These are phyloP conservation scores for Gobiocypris rarus DNA, from an alignment of 2,113 vertebrate genomes.

Conservation along the genomic window DNA sequence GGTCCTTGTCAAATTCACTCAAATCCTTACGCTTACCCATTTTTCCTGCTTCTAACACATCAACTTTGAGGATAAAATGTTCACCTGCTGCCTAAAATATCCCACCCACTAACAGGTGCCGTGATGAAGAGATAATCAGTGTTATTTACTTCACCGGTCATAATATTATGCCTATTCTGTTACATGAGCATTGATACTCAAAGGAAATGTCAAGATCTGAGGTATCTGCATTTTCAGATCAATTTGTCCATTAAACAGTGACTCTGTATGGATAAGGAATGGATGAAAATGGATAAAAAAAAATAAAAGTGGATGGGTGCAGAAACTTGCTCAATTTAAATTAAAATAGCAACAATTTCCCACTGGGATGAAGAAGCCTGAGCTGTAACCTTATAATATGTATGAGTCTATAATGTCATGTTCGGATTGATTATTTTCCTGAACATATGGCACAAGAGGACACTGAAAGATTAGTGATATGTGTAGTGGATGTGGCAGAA, in stretches of 20 bases:
- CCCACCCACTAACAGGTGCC: too few species aligned
- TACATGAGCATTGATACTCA: background rate
- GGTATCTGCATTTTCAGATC: background rate
- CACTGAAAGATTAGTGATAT: slow-evolving; percentile 43
- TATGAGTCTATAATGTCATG: slow-evolving; percentile 15
- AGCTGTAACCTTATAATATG: slow-evolving; percentile 19
- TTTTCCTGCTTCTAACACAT: too few species aligned
- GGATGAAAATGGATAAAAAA: too few species aligned
- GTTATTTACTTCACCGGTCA: too few species aligned
- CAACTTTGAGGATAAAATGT: too few species aligned
- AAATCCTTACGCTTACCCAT: too few species aligned
- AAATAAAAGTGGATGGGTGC: background rate
- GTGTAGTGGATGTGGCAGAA: slow-evolving; percentile 33
- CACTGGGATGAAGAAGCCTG: slow-evolving; percentile 25
- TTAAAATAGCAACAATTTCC: slow-evolving; percentile 42
- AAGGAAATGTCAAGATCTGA: background rate
- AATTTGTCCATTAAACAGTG: background rate
- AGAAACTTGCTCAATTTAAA: slow-evolving; percentile 8
- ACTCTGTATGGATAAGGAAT: background rate
- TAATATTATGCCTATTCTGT: background rate
- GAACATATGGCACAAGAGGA: background rate
- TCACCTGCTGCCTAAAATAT: too few species aligned
- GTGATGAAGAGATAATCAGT: too few species aligned
- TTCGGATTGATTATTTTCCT: slow-evolving; percentile 24
- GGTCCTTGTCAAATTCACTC: too few species aligned